Conservation (phyloP, 2,888 invertebrate genomes). For the Aleiodes testaceus region DNA sequence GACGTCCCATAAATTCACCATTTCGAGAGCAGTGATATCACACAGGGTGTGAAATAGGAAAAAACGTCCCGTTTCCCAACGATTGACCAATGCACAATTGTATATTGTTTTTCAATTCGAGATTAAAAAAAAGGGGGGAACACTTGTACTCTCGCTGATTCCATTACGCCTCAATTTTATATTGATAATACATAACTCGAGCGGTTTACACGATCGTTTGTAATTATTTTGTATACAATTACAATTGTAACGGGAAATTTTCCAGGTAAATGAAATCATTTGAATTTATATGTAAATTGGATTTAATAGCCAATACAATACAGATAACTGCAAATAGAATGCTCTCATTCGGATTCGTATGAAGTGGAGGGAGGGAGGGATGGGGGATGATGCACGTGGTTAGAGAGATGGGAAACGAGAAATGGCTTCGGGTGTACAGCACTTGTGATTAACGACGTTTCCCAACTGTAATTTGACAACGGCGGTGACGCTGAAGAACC, state of each 20-base stretch:
- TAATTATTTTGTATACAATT: conserved; percentile 57
- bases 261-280: conserved; percentile 63
- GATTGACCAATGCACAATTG: conserved; percentile 31
- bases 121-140: neutral
- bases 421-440: conserved; percentile 50
- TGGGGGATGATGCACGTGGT: neutral
- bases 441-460: conserved; percentile 63
- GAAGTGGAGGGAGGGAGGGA: conserved; percentile 6
- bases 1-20: conserved; percentile 52
- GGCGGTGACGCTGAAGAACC: conserved; percentile 44
- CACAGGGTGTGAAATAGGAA: conserved; percentile 48
- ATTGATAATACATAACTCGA: neutral
- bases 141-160: conserved; percentile 32
- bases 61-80: conserved; percentile 29
- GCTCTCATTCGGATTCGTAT: conserved; percentile 2
- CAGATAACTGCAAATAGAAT: conserved; percentile 57
- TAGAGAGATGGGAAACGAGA: conserved; percentile 32
- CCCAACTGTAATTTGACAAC: conserved; percentile 62
- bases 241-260: conserved; percentile 60
- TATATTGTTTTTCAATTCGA: conserved; percentile 19
- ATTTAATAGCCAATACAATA: conserved; percentile 64
- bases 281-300: conserved; percentile 71
- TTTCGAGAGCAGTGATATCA: conserved; percentile 38
- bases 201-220: conserved; percentile 49
- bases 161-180: conserved; percentile 30